phyloP scores from a whole-genome alignment of 2,797 vertebrate species.

The Hippoglossus hippoglossus region DNA sequence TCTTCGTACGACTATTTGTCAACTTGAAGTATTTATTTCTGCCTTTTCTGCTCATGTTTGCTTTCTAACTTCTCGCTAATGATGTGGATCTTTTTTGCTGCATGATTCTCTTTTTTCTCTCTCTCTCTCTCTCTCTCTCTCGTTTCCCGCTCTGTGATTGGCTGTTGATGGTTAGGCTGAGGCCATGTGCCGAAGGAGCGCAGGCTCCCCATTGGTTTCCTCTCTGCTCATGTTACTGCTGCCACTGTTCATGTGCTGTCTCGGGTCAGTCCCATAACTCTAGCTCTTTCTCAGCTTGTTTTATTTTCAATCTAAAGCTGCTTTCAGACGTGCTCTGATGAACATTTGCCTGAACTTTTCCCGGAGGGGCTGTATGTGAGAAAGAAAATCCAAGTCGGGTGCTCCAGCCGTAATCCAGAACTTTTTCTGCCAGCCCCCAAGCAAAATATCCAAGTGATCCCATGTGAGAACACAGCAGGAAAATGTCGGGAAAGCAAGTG shows the following conservation, averaged over 20 bases:
- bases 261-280: conserved; percentile 91
- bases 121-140: too few species aligned
- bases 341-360: too few species aligned
- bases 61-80: conserved; percentile 69
- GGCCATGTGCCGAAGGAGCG: conserved; percentile 92
- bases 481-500: too few species aligned
- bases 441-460: too few species aligned
- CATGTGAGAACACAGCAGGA: too few species aligned
- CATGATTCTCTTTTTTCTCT: conserved; percentile 82
- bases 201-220: conserved; percentile 91
- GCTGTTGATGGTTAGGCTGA: conserved; percentile 92
- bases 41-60: conserved; percentile 70
- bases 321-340: too few species aligned
- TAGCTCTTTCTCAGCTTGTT: conserved; percentile 29
- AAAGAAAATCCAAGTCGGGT: too few species aligned
- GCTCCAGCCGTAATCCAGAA: too few species aligned
- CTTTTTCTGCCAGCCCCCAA: too few species aligned
- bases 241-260: conserved; percentile 96
- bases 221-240: conserved; percentile 95
- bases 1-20: conserved; percentile 25
- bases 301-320: too few species aligned
- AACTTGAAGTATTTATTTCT: conserved; percentile 26
- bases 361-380: too few species aligned
- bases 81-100: conserved; percentile 73
- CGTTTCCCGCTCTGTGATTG: conserved; percentile 80